phyloP scores from a whole-genome alignment of 2,113 vertebrate genomes.

The Acanthochromis polyacanthus region DNA sequence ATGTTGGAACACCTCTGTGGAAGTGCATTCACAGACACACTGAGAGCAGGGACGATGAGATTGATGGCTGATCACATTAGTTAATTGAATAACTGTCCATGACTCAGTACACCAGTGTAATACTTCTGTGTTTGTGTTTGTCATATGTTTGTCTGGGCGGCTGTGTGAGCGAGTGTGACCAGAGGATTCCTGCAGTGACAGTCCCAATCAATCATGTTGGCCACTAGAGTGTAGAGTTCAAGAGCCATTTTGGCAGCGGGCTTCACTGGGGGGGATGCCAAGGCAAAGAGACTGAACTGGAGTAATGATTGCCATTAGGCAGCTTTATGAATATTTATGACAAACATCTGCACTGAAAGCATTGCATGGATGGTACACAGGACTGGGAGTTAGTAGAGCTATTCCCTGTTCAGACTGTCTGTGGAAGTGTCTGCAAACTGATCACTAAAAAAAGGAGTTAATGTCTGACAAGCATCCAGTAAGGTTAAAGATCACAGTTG shows the following conservation, averaged over 20 bases:
- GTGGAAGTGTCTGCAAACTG: neutral
- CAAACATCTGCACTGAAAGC: conserved; percentile 73
- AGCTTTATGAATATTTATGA: conserved; percentile 81
- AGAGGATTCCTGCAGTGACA: conserved; percentile 73
- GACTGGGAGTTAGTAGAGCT: neutral
- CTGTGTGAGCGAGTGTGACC: conserved; percentile 23
- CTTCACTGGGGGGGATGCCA: conserved; percentile 67
- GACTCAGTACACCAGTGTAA: neutral
- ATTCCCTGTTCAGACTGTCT: conserved; percentile 17
- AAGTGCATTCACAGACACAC: conserved; percentile 15
- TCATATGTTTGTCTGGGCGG: conserved; percentile 57
- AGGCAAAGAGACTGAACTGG: conserved; percentile 59
- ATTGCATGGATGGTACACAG: conserved; percentile 1
- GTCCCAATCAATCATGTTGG: conserved; percentile 74
- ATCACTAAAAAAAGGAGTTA: neutral
- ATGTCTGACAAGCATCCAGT: conserved; percentile 29
- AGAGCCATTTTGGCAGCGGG: conserved; percentile 65
- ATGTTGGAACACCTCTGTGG: conserved; percentile 32
- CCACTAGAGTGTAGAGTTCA: conserved; percentile 75
- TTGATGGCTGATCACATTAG: conserved; percentile 54
- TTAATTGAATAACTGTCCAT: conserved; percentile 36
- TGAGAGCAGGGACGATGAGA: conserved; percentile 9
- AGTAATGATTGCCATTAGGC: conserved; percentile 78
- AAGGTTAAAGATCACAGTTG: conserved; percentile 52
- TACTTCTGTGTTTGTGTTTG: conserved; percentile 55